These are phyloP conservation scores for Zhengitettix transpicula DNA, from an alignment of 2,888 invertebrate species.

Conservation along the genomic window DNA sequence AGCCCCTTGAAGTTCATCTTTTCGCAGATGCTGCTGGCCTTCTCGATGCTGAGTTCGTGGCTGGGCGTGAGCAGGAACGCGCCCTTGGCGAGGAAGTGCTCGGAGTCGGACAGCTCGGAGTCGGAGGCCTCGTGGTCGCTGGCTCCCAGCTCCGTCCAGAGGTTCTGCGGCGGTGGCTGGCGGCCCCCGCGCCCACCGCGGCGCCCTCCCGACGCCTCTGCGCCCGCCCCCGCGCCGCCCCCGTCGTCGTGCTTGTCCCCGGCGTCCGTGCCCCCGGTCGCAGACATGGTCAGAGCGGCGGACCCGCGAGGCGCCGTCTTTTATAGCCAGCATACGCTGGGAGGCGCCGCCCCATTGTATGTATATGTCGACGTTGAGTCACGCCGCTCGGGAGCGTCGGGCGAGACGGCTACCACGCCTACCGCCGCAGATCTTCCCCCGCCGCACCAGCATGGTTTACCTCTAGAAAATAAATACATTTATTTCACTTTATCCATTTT, in stretches of 20 bases:
- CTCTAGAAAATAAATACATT: too few species aligned
- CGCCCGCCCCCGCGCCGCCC: neutral
- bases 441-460: too few species aligned
- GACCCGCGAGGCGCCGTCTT: neutral
- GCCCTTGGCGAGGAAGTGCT: slow-evolving; percentile 56
- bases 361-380: neutral
- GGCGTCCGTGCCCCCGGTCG: neutral
- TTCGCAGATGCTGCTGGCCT: slow-evolving; percentile 71
- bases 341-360: neutral
- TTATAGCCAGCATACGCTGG: neutral
- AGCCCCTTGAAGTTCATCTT: slow-evolving; percentile 55
- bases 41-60: slow-evolving; percentile 71
- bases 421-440: too few species aligned
- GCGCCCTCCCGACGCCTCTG: neutral
- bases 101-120: slow-evolving; percentile 58
- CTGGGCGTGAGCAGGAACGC: slow-evolving; percentile 74
- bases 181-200: neutral
- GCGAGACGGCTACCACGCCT: too few species aligned
- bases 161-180: slow-evolving; percentile 29
- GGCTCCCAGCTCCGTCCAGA: slow-evolving; percentile 30
- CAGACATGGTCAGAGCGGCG: too few species aligned
- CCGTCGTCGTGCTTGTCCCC: neutral
- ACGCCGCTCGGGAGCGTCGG: too few species aligned
- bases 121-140: slow-evolving; percentile 56
- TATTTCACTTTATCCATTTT: too few species aligned